Evolutionary conservation across 2,888 invertebrate species (phyloP), one percentile per base, ranked within the genome.

Genomic region (Hirudinaria manillensis): DNA sequence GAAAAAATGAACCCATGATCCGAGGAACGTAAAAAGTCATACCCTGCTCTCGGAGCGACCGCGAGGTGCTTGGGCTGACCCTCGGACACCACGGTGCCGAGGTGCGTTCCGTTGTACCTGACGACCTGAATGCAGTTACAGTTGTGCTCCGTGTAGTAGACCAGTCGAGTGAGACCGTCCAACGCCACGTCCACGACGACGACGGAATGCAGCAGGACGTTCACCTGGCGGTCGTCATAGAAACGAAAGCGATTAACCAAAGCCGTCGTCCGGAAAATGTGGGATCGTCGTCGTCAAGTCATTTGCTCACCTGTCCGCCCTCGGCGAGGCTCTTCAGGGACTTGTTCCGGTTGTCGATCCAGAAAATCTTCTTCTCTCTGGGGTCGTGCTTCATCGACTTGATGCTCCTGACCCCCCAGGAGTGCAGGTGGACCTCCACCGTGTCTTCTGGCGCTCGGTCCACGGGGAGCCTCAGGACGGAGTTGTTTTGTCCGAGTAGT

Each of bases 361-460:
- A 91, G 83, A 90, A 91, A 56, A 91, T 85, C 80, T 88, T 87
- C 78, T 90, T 89, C 13, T 90, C 88, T 66, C 90, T 88, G 0
- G 93, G 92, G 86, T 96, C 95, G 83, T 91, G 95, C 83, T 93
- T 93, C 45, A 96, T 90, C 0, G 93, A 91, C 79, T 90, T 93
- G 19, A 93, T 92, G 87, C 93, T 92, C 82, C 92, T 91, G 51
- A 94, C 89, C 77, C 92, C 92, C 77, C 91, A 91, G 68, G 95
- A 89, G 0, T 94, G 94, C 77, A 94, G 89, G 7, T 92, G 88
- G 6, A 83, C 82, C 36, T 90, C 90, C 0, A 91, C 92, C 80
- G 93, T 92, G 81, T 94, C 29, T n/a, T 61, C 61, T 10, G 24
- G 93, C 21, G 79, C 76, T 0, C 89, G 89, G 77, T 92, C 90